Conservation (phyloP, 2,797 vertebrate genomes). For the Sebastiscus albofasciatus region DNA sequence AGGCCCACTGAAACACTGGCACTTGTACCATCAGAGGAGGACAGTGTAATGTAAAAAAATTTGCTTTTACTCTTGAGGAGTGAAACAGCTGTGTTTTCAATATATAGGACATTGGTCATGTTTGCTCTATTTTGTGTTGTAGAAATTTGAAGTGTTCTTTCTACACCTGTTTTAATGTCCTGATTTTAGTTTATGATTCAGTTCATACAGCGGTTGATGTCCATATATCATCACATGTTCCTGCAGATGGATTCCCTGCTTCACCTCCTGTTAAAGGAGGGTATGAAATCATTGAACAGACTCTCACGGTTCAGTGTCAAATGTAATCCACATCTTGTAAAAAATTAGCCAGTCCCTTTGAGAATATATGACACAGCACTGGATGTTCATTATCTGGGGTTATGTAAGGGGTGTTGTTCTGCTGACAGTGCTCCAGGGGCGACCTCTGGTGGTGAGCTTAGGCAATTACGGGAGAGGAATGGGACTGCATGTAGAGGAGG, state of each 20-base stretch:
- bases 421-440: background rate
- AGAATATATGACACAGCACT: conserved; percentile 49
- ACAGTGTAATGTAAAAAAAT: background rate
- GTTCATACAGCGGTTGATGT: conserved; percentile 3
- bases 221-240: background rate
- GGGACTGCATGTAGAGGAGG: background rate
- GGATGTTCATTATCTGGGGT: conserved; percentile 33
- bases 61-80: background rate
- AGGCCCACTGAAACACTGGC: conserved; percentile 39
- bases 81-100: background rate
- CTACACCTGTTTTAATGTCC: background rate
- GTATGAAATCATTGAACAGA: conserved; percentile 23
- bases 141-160: background rate
- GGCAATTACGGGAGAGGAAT: background rate
- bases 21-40: background rate
- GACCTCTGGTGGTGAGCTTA: conserved; percentile 52
- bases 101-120: background rate
- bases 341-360: conserved; percentile 37
- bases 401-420: conserved; percentile 40
- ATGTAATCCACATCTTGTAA: conserved; percentile 39
- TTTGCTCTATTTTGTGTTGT: background rate
- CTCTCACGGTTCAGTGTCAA: conserved; percentile 34
- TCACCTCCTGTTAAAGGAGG: conserved; percentile 10
- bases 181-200: background rate
- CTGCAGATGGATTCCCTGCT: conserved; percentile 9